Base-by-base conservation (phyloP, 2,888 invertebrate species). In the Agriotes lineatus region DNA sequence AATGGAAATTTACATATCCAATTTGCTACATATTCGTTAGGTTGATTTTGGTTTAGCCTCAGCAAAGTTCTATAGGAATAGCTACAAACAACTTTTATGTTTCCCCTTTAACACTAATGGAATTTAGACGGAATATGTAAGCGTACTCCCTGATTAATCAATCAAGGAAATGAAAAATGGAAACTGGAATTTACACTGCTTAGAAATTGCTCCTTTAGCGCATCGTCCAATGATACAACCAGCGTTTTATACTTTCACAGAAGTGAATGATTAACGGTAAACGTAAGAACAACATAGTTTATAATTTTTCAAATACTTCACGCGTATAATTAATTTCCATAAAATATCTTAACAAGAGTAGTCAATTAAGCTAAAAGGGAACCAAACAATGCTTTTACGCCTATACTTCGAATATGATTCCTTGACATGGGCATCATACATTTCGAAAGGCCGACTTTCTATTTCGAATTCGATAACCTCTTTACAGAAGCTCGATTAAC, bases 311-410 rank as follows among this genome's bases (percentile, higher is more conserved):
- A 56, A 18, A 56, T 56, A 35, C 18, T 52, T 52, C 25, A 33
- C 22, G 33, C 10, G 57, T 35, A 64, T 59, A 65, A 65, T 65
- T 65, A 65, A 65, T 58, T 58, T 48, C 22, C 52, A 58, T 65
- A 37, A 50, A 58, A 65, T 58, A 58, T 58, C 50, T 54, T 35
- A 69, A 69, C 69, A 66, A 66, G 69, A 62, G 42, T 66, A 65
- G 60, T 69, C 69, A 69, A 69, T 69, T 69, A 66, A 66, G 52
- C 60, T 60, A 14, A 54, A 39, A 62, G 54, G 37, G 22, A 60
- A 64, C 56, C 33, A 67, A 60, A 61, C 45, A 67, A 67, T 60
- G 52, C 60, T 67, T 60, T 67, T 67, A 67, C 67, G 67, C 60
- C 44, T 42, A 45, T 19, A 39, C 62, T 16, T 62, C 50, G 22